These are phyloP conservation scores for Callyntrura guangdongensis DNA, from an alignment of 2,888 invertebrate genomes.

Conservation along the genomic window DNA sequence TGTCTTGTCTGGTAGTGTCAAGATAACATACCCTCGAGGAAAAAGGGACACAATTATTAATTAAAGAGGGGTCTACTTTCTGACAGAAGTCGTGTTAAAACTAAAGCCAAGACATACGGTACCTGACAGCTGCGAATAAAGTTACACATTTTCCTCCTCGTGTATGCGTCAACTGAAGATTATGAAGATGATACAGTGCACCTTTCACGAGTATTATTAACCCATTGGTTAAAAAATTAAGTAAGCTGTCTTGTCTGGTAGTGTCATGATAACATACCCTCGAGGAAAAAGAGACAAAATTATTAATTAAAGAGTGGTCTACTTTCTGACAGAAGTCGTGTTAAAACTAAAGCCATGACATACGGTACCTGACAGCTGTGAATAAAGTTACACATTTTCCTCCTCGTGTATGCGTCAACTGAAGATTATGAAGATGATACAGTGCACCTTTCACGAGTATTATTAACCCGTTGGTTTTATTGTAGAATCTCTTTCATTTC, in stretches of 20 bases:
- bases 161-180: not conserved
- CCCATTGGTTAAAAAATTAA: too few relatives aligned
- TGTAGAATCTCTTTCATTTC: constrained; percentile 26
- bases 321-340: not conserved
- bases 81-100: not conserved
- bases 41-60: constrained; percentile 73
- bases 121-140: constrained; percentile 59
- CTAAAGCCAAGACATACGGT: constrained; percentile 58
- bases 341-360: constrained; percentile 41
- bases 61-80: constrained; percentile 59
- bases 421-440: constrained; percentile 35
- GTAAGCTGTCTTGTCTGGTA: too few relatives aligned
- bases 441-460: not conserved
- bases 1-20: too few relatives aligned
- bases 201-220: not conserved
- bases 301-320: constrained; percentile 71
- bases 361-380: constrained; percentile 69
- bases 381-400: constrained; percentile 15
- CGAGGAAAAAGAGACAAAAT: constrained; percentile 71
- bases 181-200: constrained; percentile 31
- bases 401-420: not conserved
- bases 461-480: constrained; percentile 23
- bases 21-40: too few relatives aligned
- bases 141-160: constrained; percentile 24
- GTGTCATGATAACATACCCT: too few relatives aligned